Base-by-base conservation (phyloP, 2,888 invertebrate species). In the Caprella mutica region DNA sequence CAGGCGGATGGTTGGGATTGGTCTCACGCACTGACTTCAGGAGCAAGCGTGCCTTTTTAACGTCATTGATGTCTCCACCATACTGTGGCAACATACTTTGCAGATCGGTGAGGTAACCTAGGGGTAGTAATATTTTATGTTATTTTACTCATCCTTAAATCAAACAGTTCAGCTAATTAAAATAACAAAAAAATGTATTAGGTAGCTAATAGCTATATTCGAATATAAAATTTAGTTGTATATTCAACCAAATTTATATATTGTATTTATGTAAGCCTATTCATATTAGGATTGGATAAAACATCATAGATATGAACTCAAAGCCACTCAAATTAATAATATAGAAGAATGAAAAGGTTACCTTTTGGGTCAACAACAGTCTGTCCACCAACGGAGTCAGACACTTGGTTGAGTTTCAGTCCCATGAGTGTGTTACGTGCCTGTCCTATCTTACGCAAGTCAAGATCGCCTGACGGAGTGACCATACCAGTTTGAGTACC, bases 61-160 rank as follows among this genome's bases (percentile, higher is more conserved):
- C 94, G 70, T 96, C 96, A 72, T 79, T 80, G 67, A 44, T 71
- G 66, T 62, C 62, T 8, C 67, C 63, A 5, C 97, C 97, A 70
- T 96, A 93, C 0, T 92, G 90, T 0, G 98, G 98, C 69, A 98
- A 90, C 96, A 98, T 98, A 23, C 94, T 94, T 71, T 98, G 96
- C 48, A 99, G 76, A 73, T 98, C 98, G 0, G 98, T 99, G n/a
- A 99, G 79, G 72, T 99, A 99, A 2, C 98, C 98, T n/a, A n/a
- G n/a, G n/a, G n/a, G n/a, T n/a, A n/a, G n/a, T n/a, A n/a, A n/a
- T n/a, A n/a, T n/a, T n/a, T n/a, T n/a, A n/a, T n/a, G n/a, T n/a
- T n/a, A n/a, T n/a, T n/a, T n/a, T n/a, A n/a, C n/a, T n/a, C n/a
- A n/a, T n/a, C n/a, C n/a, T n/a, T n/a, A n/a, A n/a, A n/a, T n/a